These are phyloP conservation scores for Charadrius vociferus DNA, from an alignment of 2,113 vertebrate species.

Conservation along the genomic window DNA sequence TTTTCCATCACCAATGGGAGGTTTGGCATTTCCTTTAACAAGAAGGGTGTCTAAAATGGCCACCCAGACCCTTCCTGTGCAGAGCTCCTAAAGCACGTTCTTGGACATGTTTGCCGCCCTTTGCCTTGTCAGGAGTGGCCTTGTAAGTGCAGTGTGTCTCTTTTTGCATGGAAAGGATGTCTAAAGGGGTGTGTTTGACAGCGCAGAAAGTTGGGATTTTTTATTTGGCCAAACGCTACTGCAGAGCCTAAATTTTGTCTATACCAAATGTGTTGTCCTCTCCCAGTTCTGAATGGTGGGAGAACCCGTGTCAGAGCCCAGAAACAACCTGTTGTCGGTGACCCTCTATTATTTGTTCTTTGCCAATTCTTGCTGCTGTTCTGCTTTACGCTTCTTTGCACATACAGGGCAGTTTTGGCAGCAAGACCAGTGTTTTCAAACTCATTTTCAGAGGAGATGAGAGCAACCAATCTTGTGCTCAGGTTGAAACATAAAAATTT, in stretches of 20 bases:
- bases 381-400: not conserved
- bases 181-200: not conserved
- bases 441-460: not conserved
- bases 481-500: not conserved
- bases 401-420: not conserved
- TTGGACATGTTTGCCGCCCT: not conserved
- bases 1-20: fast-evolving
- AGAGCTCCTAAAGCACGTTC: not conserved
- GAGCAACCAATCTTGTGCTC: not conserved
- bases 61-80: not conserved
- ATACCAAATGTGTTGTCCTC: not conserved
- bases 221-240: not conserved
- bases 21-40: not conserved
- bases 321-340: not conserved
- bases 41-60: not conserved
- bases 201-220: not conserved
- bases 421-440: not conserved
- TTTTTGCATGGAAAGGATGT: not conserved
- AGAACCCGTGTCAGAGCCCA: not conserved
- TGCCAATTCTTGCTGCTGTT: not conserved
- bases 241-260: not conserved
- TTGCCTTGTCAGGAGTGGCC: not conserved
- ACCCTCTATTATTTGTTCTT: not conserved
- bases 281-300: not conserved
- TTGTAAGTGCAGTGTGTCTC: not conserved